Base-by-base conservation (phyloP, 1,140 invertebrate species). In the Tetragnatha versicolor region DNA sequence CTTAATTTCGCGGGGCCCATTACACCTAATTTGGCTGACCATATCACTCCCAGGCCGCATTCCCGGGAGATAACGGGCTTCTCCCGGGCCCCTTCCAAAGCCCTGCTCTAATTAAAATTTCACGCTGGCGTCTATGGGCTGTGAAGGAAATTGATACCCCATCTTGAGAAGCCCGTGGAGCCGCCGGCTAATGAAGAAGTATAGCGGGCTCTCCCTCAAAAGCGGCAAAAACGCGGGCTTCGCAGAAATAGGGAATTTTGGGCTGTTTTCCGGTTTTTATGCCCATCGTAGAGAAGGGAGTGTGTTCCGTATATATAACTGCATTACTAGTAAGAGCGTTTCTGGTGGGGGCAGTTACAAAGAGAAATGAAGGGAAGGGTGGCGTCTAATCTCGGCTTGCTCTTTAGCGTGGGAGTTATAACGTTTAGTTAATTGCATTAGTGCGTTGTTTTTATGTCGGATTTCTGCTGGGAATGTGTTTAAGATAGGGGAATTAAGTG, bases 91-190 rank as follows among this genome's bases (percentile, higher is more conserved):
- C 42, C 58, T 25, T 49, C 31, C 61, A 75, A 75, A 65, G 60
- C 73, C 53, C 53, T 65, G 42, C 29, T 66, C 73, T 77, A 77
- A 77, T 77, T 77, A 77, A 77, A 77, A 77, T 66, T 77, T 77
- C 60, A 77, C 73, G 60, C 29, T 35, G 61, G 73, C 72, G 58
- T 61, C 39, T 55, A 75, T 75, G 72, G 42, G 29, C 73, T 77
- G 73, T 65, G 73, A 77, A 77, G 73, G 42, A 77, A 77, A 77
- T 77, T 65, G 73, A 77, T 77, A 77, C 42, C 47, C 49, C n/a
- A 31, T 20, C 42, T 6, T 22, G n/a, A 55, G 51, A 37, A 72
- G 27, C 20, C 37, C 25, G 20, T 27, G 47, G 55, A 65, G 61
- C 42, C 65, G 49, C 25, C 73, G 27, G 35, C 61, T 65, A 77